These are phyloP conservation scores for Cylindroiulus punctatus DNA, from an alignment of 2,888 invertebrate genomes.

Conservation along the genomic window DNA sequence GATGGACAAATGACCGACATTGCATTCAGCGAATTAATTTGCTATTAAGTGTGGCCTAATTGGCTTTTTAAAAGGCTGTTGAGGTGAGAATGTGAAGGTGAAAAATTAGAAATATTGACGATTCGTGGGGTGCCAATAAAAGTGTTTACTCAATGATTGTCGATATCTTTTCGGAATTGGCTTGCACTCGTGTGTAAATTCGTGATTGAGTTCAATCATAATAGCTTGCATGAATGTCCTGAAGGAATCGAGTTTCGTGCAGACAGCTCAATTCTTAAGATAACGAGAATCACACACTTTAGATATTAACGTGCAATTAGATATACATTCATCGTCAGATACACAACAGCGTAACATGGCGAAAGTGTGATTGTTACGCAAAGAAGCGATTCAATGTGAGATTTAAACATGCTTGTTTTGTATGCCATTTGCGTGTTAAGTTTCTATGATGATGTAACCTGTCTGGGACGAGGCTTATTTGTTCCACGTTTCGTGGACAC, in stretches of 20 bases:
- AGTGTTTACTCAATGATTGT: neutral
- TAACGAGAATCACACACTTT: neutral
- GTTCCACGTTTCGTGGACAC: no score
- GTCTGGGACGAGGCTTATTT: no score
- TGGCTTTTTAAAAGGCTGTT: neutral
- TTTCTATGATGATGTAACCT: no score
- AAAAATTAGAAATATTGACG: neutral
- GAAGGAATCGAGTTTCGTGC: neutral
- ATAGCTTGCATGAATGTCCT: neutral
- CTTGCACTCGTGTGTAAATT: neutral
- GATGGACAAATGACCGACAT: neutral
- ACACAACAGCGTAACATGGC: neutral
- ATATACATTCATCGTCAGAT: neutral
- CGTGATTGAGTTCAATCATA: neutral
- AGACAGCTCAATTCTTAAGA: neutral
- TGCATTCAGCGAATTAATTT: neutral
- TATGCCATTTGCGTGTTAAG: no score
- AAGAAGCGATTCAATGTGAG: neutral
- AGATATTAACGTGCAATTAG: conserved; percentile 1
- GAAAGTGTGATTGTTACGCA: neutral
- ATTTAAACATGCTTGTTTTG: no score
- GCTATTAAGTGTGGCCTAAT: neutral
- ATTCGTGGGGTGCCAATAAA: conserved; percentile 1
- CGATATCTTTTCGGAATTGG: neutral
- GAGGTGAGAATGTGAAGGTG: neutral